Conservation (phyloP, 1,140 invertebrate species). For the Drosophila athabasca region DNA sequence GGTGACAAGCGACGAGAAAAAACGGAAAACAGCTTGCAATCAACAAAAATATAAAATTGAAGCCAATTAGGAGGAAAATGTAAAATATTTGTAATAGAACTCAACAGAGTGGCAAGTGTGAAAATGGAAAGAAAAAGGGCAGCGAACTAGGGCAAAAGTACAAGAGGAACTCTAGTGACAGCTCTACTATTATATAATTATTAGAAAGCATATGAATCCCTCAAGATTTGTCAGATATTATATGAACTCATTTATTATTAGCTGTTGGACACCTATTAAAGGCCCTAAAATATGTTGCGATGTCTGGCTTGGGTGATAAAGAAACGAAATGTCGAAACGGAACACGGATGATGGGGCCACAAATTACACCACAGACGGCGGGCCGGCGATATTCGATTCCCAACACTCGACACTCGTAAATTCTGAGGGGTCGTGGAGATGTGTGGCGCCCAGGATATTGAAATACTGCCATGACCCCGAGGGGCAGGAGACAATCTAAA, state of each 20-base stretch:
- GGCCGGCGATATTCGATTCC: slow-evolving; percentile 46
- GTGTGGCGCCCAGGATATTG: slow-evolving; percentile 47
- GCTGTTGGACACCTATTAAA: slow-evolving; percentile 16
- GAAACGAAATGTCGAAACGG: slow-evolving; percentile 2
- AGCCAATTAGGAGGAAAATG: slow-evolving; percentile 48
- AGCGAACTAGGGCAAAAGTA: background rate
- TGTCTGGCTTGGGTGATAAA: slow-evolving; percentile 17
- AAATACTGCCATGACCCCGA: slow-evolving; percentile 37
- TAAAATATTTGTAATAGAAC: slow-evolving; percentile 24
- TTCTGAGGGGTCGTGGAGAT: slow-evolving; percentile 7
- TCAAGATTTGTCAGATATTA: background rate
- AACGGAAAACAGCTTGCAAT: slow-evolving; percentile 11
- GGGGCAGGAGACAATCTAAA: slow-evolving; percentile 29
- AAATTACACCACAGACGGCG: slow-evolving; percentile 48
- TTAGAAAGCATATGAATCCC: too few relatives aligned
- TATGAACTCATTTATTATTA: slow-evolving; percentile 13
- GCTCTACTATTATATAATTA: too few relatives aligned
- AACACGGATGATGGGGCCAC: slow-evolving; percentile 34
- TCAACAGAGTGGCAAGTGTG: slow-evolving; percentile 5
- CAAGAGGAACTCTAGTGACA: too few relatives aligned
- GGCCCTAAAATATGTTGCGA: slow-evolving; percentile 27
- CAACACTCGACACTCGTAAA: slow-evolving; percentile 45
- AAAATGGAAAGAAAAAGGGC: too few relatives aligned
- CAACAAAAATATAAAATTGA: slow-evolving; percentile 33
- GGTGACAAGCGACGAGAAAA: slow-evolving; percentile 39